These are phyloP conservation scores for Mythimna impura DNA, from an alignment of 2,888 invertebrate species.

Conservation along the genomic window DNA sequence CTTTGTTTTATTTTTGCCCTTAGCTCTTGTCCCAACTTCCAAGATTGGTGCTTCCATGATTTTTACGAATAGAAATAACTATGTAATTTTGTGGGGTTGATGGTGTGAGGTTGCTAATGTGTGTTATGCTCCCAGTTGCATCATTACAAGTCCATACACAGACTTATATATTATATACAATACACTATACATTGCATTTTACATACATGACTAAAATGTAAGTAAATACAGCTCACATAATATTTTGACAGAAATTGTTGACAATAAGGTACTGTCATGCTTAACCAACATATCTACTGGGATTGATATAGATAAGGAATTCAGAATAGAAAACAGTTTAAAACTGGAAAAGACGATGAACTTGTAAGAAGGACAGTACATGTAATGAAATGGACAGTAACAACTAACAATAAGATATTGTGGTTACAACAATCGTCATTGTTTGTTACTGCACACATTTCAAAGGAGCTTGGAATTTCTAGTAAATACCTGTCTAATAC, in stretches of 20 bases:
- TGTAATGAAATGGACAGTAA: not conserved
- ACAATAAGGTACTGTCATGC: not conserved
- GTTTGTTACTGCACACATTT: not conserved
- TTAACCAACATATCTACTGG: not conserved
- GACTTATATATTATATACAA: not conserved
- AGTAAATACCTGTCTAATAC: not conserved
- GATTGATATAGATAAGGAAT: not conserved
- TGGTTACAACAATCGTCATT: not conserved
- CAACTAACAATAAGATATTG: slow-evolving; percentile 14
- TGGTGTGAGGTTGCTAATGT: slow-evolving; percentile 6
- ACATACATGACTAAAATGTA: not conserved
- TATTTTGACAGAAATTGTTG: not conserved
- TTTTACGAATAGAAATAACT: slow-evolving; percentile 42
- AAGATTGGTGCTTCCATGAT: slow-evolving; percentile 57
- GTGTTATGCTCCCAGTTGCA: not conserved
- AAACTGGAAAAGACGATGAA: not conserved
- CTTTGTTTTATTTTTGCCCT: slow-evolving; percentile 67
- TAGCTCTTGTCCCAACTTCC: slow-evolving; percentile 23
- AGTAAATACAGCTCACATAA: not conserved
- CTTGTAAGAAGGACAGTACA: not conserved
- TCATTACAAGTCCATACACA: not conserved
- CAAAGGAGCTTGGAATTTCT: not conserved
- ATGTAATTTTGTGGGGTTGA: slow-evolving; percentile 15
- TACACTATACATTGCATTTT: not conserved
- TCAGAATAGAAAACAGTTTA: slow-evolving; percentile 1